Evolutionary conservation across 2,888 invertebrate species (phyloP), one percentile per base, ranked within the genome.

Genomic region (Euphydryas editha): DNA sequence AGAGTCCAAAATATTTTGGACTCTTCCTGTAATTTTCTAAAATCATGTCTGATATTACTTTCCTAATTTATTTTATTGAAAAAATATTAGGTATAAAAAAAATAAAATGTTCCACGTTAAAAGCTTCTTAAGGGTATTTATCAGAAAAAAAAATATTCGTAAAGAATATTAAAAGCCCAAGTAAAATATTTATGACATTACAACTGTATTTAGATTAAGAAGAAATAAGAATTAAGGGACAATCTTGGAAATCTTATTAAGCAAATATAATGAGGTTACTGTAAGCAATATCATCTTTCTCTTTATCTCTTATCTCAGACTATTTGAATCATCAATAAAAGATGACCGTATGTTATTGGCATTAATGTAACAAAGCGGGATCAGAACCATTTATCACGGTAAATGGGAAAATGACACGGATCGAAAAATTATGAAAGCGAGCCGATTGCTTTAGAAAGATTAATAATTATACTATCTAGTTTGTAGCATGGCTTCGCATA

Each of bases 251-350:
- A 20, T 30, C 36, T 30, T 62, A 66, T 58, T 54, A 51, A 42
- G 47, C 36, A 57, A 62, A 59, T 62, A 18, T 39, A 67, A 57
- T 60, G 24, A 60, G 39, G 49, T 61, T 44, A 30, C 49, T 49
- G 36, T 66, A 49, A 49, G 61, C 42, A 66, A 66, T 61, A 58
- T 58, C 17, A 44, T 51, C 42, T 62, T 36, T 59, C 44, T 20
- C 47, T 47, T 58, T 21, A 46, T 46, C 47, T 49, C 56, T 60
- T 49, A 60, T 59, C 60, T 47, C 42, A 30, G 54, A 64, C 54
- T 55, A 64, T 54, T 36, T 39, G 39, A 64, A 54, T 55, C 59
- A 46, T 44, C n/a, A 54, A 55, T 51, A 6, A 54, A 18, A 55
- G 18, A 59, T 46, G n/a, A 42, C 20, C 42, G 46, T 36, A 55